Base-by-base conservation (phyloP, 2,797 vertebrate genomes). In the Dicrostonyx torquatus region DNA sequence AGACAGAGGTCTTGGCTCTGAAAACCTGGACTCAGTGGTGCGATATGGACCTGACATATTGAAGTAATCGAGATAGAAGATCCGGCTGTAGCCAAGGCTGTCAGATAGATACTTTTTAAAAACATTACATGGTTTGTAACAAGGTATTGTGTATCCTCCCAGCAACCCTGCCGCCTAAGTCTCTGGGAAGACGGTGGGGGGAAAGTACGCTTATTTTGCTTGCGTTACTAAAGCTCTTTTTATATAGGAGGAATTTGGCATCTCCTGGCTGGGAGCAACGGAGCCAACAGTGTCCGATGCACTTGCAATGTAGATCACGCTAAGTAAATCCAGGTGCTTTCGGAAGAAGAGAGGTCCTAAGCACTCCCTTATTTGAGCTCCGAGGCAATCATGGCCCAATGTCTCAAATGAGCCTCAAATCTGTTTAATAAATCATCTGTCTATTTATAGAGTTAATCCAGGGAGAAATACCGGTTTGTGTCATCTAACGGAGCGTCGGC, bases 11-110 rank as follows among this genome's bases (percentile, higher is more conserved):
- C 96, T 98, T 98, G 98, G 98, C 98, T 98, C 97, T 79, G 97
- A 86, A 96, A 98, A 96, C 96, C 93, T 92, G 98, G 98, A 98
- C 90, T 89, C 95, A 95, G 97, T 66, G 96, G 98, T 98, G 98
- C 90, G 98, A 98, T 98, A 98, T 1, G 98, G 97, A 98, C 97
- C 97, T 98, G 98, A 98, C 98, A 98, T 98, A 98, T 98, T 99
- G 98, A 99, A 98, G 94, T 98, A 99, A 99, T 99, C 98, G 98
- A 98, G 98, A 98, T 98, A 98, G 98, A 98, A 98, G 98, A 98
- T 98, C 98, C 97, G 97, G 96, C 95, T 96, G 96, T 98, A 98
- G 98, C 98, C 98, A 98, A 98, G 97, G 97, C 98, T 98, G 98
- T 98, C 98, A 98, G 98, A 98, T 97, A 98, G 98, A 98, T 98